Percentiles rank a stretch among this genome's conserved stretches.
Conservation (phyloP, 2,113 vertebrate species). For the Petrocephalus microphthalmus region DNA sequence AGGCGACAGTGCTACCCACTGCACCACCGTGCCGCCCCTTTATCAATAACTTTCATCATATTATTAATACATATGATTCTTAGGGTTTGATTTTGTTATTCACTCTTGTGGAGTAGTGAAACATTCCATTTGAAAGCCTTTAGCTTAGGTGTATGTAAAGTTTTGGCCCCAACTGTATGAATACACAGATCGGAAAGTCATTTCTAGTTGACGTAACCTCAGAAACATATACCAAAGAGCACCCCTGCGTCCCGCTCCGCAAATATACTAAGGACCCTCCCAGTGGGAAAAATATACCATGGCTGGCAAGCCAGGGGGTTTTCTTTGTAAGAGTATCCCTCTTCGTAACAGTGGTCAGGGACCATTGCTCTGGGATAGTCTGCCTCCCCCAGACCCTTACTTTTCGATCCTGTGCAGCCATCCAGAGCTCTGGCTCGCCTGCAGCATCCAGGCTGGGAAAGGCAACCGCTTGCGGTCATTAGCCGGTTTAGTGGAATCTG, state of each 20-base stretch:
- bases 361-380: not conserved
- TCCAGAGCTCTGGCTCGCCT: slow-evolving; percentile 11
- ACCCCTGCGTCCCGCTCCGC: not conserved
- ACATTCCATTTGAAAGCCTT: not conserved
- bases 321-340: not conserved
- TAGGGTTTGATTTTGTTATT: not conserved
- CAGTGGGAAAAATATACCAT: not conserved
- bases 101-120: not conserved
- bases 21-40: no score
- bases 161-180: not conserved
- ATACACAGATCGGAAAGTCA: not conserved
- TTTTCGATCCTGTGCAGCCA: not conserved
- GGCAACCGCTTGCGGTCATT: slow-evolving; percentile 20
- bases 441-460: slow-evolving; percentile 18
- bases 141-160: not conserved
- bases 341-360: not conserved
- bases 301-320: not conserved
- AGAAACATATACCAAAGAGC: not conserved
- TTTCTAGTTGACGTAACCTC: not conserved
- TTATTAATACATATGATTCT: not conserved
- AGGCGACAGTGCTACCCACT: no score
- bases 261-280: not conserved
- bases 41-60: not conserved
- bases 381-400: not conserved
- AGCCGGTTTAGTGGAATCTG: slow-evolving; percentile 35